Base-by-base conservation (phyloP, 64 coral and sea anemone genomes). In the Porites australiensis region DNA sequence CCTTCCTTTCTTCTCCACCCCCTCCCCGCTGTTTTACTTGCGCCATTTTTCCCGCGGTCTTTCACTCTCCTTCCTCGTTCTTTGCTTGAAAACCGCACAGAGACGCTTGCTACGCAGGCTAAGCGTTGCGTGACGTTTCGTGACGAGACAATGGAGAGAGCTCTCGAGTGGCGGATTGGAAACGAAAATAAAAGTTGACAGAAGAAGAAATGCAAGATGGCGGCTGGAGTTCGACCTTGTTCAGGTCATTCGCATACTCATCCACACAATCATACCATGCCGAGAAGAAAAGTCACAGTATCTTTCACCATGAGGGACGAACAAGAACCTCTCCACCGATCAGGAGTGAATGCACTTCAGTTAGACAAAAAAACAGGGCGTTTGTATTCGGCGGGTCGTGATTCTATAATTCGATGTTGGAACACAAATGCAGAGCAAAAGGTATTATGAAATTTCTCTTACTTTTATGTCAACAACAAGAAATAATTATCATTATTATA, bases 381-480 rank as follows among this genome's bases (percentile, higher is more conserved):
- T 14, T 79, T 98, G 27, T 98, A 90, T 93, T 96, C 94, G 2
- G 97, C 97, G 20, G 97, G 97, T 75, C 90, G 97, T 52, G 97
- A 98, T 49, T 98, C 97, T 3, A 93, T 98, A 16, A 98, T 98
- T 84, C 74, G 97, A 77, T 96, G 97, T 88, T 98, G 97, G 97
- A 93, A 96, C 62, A 77, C 75, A 19, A 77, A 76, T 77, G 72
- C 59, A 43, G 74, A 90, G 27, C 27, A 37, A 46, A 89, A 62
- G 53, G 93, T 82, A 8, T 37, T 37, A 37, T 52, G 81, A 10
- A 2, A 8, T 63, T 68, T n/a, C 0, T 21, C 46, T 67, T 50
- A 37, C 0, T 37, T 37, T 37, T 37, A 37, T 37, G 81, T 19
- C 12, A 55, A 55, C 5, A 55, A 55, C 5, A 55, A 55, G 11